These are phyloP conservation scores for Megaceryle maxima DNA, from an alignment of 2,113 vertebrate species.

Conservation along the genomic window DNA sequence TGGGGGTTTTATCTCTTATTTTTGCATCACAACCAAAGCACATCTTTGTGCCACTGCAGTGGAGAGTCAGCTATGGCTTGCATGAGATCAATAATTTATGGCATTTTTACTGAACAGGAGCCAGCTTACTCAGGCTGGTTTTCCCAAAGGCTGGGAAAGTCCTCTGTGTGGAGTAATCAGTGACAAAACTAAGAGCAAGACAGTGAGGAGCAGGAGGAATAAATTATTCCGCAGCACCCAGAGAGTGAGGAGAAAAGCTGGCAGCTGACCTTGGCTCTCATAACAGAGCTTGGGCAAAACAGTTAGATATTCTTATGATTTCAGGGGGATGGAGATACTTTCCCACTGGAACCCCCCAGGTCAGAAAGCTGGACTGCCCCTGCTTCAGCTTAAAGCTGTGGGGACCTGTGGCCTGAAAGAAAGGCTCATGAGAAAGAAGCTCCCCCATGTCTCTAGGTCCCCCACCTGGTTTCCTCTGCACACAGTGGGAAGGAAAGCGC, in stretches of 20 bases:
- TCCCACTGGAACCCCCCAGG: neutral
- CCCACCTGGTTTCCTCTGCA: neutral
- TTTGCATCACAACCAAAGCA: constrained; percentile 4
- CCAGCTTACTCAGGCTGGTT: neutral
- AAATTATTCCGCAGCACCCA: neutral
- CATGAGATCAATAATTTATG: neutral
- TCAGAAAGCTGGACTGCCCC: neutral
- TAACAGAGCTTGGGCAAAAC: neutral
- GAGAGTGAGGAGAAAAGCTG: neutral
- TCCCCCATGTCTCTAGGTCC: neutral
- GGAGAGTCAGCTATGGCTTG: neutral
- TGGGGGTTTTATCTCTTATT: constrained; percentile 21
- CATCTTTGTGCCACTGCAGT: constrained; percentile 44
- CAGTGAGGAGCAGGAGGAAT: neutral
- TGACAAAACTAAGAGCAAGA: neutral
- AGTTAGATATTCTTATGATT: neutral
- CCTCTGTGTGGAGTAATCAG: rapidly evolving
- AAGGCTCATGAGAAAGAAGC: neutral
- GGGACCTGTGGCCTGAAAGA: neutral
- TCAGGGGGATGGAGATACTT: neutral
- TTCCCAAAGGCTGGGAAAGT: neutral
- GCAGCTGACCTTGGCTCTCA: neutral
- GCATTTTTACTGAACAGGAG: neutral
- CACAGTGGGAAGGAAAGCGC: rapidly evolving
- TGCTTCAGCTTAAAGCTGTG: neutral